A percentile compares a stretch with the other conserved stretches of the same genome.
Evolutionary conservation across 2,113 vertebrate species (phyloP).

Genomic region (Tachysurus fulvidraco): DNA sequence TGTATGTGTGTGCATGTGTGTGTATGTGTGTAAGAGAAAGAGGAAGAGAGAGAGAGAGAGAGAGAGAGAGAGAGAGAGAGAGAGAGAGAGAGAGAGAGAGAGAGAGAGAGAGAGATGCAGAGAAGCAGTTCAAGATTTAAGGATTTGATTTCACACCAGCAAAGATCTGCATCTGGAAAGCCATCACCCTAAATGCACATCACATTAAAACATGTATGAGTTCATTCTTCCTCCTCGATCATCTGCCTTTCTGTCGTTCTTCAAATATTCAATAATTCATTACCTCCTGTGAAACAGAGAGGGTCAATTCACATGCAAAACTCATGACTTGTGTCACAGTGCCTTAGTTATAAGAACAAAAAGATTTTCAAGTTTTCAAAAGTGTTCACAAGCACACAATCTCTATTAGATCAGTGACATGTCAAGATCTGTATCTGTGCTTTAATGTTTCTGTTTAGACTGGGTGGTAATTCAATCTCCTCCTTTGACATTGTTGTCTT

Average conservation of each 20-base stretch:
- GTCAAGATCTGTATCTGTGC: slow-evolving; percentile 35
- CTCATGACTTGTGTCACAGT: not conserved
- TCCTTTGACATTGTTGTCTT: slow-evolving; percentile 32
- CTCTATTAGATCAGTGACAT: slow-evolving; percentile 34
- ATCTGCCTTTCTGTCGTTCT: slow-evolving; percentile 47
- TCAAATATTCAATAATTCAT: slow-evolving; percentile 52
- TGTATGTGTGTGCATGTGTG: slow-evolving; percentile 55
- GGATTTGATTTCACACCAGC: slow-evolving; percentile 61
- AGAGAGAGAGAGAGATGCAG: slow-evolving; percentile 25
- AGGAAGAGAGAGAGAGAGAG: slow-evolving; percentile 7
- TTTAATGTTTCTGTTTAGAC: slow-evolving; percentile 43
- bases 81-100: not conserved
- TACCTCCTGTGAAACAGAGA: slow-evolving; percentile 38
- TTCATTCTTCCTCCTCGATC: slow-evolving; percentile 58
- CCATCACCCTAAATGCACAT: slow-evolving; percentile 59
- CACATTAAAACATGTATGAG: slow-evolving; percentile 63
- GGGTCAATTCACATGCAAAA: slow-evolving; percentile 26
- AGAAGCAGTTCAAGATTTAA: slow-evolving; percentile 53
- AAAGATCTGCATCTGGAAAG: slow-evolving; percentile 53
- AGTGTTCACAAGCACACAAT: not conserved
- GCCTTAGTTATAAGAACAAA: not conserved
- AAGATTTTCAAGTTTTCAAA: not conserved
- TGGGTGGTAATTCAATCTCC: slow-evolving; percentile 29
- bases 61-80: not conserved
- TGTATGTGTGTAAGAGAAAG: slow-evolving; percentile 44